Conservation (phyloP, 2,113 vertebrate species). For the Campylomormyrus tamandua region DNA sequence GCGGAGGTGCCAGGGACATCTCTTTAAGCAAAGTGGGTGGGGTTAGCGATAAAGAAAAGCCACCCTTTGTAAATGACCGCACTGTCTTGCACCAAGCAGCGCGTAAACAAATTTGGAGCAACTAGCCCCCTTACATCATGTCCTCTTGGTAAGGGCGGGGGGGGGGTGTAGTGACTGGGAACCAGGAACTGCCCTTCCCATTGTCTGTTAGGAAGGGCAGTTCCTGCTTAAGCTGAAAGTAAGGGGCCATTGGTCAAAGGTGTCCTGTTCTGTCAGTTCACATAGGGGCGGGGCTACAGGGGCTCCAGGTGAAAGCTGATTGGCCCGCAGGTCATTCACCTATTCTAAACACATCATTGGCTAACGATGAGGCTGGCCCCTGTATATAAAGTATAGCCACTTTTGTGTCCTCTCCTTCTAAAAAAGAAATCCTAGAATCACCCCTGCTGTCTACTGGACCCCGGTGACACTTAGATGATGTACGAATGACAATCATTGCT, state of each 20-base stretch:
- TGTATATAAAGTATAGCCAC: not conserved
- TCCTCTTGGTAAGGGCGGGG: not conserved
- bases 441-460: not conserved
- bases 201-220: slow-evolving; percentile 21
- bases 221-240: slow-evolving; percentile 4
- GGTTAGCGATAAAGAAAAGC: slow-evolving; percentile 44
- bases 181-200: slow-evolving; percentile 24
- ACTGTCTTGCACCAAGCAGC: slow-evolving; percentile 38
- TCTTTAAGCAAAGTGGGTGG: slow-evolving; percentile 36
- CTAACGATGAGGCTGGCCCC: not conserved
- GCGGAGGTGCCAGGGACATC: slow-evolving; percentile 39
- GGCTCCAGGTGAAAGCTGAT: not conserved
- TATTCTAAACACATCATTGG: not conserved
- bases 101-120: slow-evolving; percentile 37
- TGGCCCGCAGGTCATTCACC: not conserved
- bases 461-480: not conserved
- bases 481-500: not conserved
- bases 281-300: not conserved
- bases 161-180: slow-evolving; percentile 35
- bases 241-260: not conserved
- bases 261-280: too few relatives aligned
- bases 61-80: slow-evolving; percentile 52
- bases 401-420: not conserved
- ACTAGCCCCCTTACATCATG: slow-evolving; percentile 24
- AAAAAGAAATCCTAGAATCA: not conserved